Base-by-base conservation (phyloP, 2,797 vertebrate genomes). In the Anguilla marmorata region DNA sequence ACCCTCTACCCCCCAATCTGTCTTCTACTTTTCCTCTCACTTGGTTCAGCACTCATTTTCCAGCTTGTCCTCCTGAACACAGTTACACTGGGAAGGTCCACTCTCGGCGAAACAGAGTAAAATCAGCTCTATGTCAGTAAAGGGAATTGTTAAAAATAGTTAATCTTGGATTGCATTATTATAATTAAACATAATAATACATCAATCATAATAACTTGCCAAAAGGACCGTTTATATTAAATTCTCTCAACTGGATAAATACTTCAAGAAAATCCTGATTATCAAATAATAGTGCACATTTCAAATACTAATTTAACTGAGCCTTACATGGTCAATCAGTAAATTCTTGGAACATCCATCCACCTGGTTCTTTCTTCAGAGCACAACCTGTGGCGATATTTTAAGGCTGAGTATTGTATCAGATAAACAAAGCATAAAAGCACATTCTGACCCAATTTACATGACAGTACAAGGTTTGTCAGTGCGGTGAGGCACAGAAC, bases 1-100 rank as follows among this genome's bases (percentile, higher is more conserved):
- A 16, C 52, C 72, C 0, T 87, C 72, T 86, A 92, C 63, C 92
- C 86, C 90, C 88, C 84, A 86, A 74, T 91, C 87, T 86, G 82
- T 85, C 30, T 14, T 63, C 33, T 45, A 52, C 0, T 87, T 21
- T 21, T 14, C 7, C 21, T 9, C 48, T 83, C 58, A 30, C 0
- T 54, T 52, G 21, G n/a, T 21, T 72, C 52, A 41, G 37, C 16
- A 24, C 19, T n/a, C 30, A 56, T 33, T 66, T 84, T 48, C 58
- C 45, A 27, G 41, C 27, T 63, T 27, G 41, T 16, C 27, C 52
- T 85, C 14, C 52, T 33, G 7, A 66, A 84, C 4, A 16, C 24
- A 21, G 16, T 41, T 79, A 79, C 33, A 41, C 6, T 79, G 74
- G 4, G 33, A 79, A 41, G 37, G 16, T 37, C 74, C 5, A 16